phyloP scores from a whole-genome alignment of 2,797 vertebrate species.

The Muscicapa striata region DNA sequence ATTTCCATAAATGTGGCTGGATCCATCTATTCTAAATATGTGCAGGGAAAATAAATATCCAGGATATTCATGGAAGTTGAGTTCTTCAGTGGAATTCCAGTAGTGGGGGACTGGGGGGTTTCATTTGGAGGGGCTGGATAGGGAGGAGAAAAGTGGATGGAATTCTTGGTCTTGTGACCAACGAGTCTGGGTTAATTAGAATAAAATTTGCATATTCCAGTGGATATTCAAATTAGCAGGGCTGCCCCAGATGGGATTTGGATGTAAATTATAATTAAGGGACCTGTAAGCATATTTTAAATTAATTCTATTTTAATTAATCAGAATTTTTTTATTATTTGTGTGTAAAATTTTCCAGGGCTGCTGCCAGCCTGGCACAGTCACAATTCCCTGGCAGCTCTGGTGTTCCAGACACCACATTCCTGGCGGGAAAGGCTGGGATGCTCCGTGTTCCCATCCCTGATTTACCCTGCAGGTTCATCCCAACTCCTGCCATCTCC shows the following conservation, averaged over 20 bases:
- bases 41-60: neutral
- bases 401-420: neutral
- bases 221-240: neutral
- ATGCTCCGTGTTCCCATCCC: neutral
- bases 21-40: neutral
- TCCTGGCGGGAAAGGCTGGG: neutral
- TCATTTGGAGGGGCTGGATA: neutral
- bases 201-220: neutral
- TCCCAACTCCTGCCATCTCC: neutral
- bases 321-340: neutral
- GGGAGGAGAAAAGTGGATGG: neutral
- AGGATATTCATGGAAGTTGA: neutral
- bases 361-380: neutral
- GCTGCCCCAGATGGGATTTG: neutral
- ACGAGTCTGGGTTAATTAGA: neutral
- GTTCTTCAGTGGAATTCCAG: neutral
- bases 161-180: neutral
- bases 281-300: neutral
- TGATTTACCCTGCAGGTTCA: neutral
- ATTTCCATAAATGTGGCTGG: neutral
- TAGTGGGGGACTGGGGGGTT: neutral
- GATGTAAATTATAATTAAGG: neutral
- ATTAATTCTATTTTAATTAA: neutral
- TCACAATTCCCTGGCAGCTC: neutral
- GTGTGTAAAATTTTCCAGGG: accelerated